A percentile compares a stretch with the other conserved stretches of the same genome.
Conservation (phyloP, 2,888 invertebrate genomes). For the Aphidius colemani region DNA sequence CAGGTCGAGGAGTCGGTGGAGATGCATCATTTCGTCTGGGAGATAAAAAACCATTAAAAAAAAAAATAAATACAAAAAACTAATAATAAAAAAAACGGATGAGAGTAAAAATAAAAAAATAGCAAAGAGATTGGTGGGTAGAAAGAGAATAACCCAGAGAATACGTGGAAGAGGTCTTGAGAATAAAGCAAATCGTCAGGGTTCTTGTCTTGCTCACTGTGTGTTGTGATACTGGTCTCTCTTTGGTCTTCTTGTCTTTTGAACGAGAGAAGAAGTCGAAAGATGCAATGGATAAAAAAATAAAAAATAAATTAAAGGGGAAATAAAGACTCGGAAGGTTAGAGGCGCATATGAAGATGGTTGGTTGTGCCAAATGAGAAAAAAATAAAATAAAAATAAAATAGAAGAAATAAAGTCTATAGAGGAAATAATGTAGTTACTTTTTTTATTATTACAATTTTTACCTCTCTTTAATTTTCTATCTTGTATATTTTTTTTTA, state of each 20-base stretch:
- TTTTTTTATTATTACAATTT: too few species aligned
- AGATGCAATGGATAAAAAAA: conserved; percentile 5
- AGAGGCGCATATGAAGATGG: conserved; percentile 8
- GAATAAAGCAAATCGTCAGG: conserved; percentile 11
- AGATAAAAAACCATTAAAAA: not conserved
- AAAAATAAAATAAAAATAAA: conserved; percentile 4
- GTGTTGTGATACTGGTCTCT: too few species aligned
- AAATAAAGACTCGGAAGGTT: not conserved
- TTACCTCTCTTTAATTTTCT: too few species aligned
- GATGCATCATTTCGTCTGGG: conserved; percentile 8
- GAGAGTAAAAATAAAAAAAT: conserved; percentile 27
- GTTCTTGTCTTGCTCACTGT: too few species aligned
- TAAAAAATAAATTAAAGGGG: not conserved
- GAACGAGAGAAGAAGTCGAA: conserved; percentile 3
- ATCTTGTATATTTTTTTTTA: not conserved
- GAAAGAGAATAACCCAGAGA: conserved; percentile 32
- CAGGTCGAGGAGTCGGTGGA: conserved; percentile 19
- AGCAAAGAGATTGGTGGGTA: conserved; percentile 6
- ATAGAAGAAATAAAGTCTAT: conserved; percentile 22
- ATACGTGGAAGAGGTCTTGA: conserved; percentile 29
- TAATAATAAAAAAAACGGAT: not conserved
- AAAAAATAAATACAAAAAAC: not conserved
- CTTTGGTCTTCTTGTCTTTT: too few species aligned
- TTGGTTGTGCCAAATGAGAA: conserved; percentile 4
- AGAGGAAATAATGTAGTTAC: too few species aligned